Evolutionary conservation across 2,113 vertebrate species (phyloP).

Genomic region (Tenebrosternarchus preto): DNA sequence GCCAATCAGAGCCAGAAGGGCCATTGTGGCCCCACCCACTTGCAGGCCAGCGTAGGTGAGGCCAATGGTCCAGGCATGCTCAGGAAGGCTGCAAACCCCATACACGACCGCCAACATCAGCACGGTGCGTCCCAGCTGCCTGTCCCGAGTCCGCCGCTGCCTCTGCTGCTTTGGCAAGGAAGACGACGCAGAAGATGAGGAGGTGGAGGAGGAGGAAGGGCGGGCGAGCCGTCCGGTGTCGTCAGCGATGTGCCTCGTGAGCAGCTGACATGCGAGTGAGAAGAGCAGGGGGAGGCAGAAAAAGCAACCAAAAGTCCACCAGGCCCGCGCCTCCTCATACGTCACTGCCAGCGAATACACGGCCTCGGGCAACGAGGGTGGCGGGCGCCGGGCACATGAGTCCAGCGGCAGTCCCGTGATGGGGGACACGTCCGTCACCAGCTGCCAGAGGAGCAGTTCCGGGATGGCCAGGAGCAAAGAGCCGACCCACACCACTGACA

Average conservation of each 20-base stretch:
- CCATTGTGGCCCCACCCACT: slow-evolving; percentile 72
- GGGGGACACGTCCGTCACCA: slow-evolving; percentile 69
- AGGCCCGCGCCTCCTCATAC: slow-evolving; percentile 90
- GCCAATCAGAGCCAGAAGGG: slow-evolving; percentile 80
- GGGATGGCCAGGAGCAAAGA: slow-evolving; percentile 87
- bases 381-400: slow-evolving; percentile 81
- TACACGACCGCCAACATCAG: slow-evolving; percentile 81
- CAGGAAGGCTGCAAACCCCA: slow-evolving; percentile 80
- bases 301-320: slow-evolving; percentile 97
- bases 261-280: slow-evolving; percentile 87
- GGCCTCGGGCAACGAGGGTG: slow-evolving; percentile 76
- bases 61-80: slow-evolving; percentile 82
- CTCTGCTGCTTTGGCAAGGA: slow-evolving; percentile 55
- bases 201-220: slow-evolving; percentile 49
- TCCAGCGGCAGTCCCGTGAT: slow-evolving; percentile 65
- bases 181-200: slow-evolving; percentile 22
- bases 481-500: slow-evolving; percentile 92
- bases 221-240: slow-evolving; percentile 49
- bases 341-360: slow-evolving; percentile 89
- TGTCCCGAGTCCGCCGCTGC: slow-evolving; percentile 70
- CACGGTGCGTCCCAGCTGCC: slow-evolving; percentile 81
- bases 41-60: slow-evolving; percentile 79
- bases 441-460: slow-evolving; percentile 89
- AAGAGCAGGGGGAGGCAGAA: slow-evolving; percentile 93
- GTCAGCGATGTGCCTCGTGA: slow-evolving; percentile 79